Conservation (phyloP, 1,140 invertebrate genomes). For the Bombus soroeensis region DNA sequence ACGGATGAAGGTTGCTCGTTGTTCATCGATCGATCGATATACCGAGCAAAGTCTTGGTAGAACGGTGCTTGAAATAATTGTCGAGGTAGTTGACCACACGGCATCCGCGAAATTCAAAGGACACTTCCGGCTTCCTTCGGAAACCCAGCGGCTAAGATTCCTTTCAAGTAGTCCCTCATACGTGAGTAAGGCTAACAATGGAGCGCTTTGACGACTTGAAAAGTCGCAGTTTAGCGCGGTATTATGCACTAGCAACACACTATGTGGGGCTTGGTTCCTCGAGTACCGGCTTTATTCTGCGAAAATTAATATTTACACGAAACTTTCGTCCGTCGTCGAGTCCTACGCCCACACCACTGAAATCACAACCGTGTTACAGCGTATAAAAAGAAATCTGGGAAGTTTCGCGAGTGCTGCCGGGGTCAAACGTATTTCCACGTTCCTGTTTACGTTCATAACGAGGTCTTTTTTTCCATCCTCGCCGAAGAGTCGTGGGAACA, state of each 20-base stretch:
- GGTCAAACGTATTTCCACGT: constrained; percentile 10
- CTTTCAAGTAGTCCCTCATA: background rate
- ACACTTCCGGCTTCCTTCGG: background rate
- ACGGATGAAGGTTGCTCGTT: background rate
- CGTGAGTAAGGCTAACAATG: constrained; percentile 2
- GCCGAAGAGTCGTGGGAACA: background rate
- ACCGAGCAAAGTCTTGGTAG: background rate
- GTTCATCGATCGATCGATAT: background rate
- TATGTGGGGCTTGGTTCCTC: too few species aligned
- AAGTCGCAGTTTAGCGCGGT: background rate
- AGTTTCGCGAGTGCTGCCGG: background rate
- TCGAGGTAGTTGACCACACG: too few species aligned
- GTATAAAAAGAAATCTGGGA: background rate
- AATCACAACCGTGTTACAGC: background rate
- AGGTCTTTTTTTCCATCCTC: too few species aligned
- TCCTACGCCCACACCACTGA: too few species aligned
- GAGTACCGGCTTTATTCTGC: background rate
- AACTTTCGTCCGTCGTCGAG: constrained; percentile 11
- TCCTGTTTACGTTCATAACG: constrained; percentile 1
- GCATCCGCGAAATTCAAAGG: background rate
- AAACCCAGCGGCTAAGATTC: background rate
- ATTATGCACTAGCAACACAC: background rate
- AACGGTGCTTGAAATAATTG: background rate
- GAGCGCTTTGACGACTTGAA: background rate
- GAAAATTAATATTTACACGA: constrained; percentile 33